Base-by-base conservation (phyloP, 2,113 vertebrate species). In the Callipepla squamata region DNA sequence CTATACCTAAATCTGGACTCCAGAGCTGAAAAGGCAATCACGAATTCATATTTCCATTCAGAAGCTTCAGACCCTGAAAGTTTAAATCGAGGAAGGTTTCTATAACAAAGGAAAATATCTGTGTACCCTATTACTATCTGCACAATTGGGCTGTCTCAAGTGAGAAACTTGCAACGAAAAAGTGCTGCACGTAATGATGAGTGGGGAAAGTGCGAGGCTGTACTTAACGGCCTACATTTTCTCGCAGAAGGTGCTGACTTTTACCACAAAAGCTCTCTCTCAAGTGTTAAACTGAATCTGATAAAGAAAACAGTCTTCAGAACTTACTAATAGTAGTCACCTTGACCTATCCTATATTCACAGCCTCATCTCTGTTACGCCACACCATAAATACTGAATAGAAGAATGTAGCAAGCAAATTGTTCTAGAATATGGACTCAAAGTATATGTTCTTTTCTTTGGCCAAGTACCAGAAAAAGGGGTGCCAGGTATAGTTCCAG, bases 141-240 rank as follows among this genome's bases (percentile, higher is more conserved):
- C 57, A 73, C 4, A 77, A 11, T 23, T 85, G 28, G 69, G 5
- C 26, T 79, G 40, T 92, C 32, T 42, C 15, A 30, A 66, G 3
- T 53, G 53, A 83, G 45, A 94, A 80, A 90, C 70, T 77, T 58
- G 72, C 8, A 87, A 85, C 45, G 17, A 65, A 59, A 92, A 89
- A 93, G 81, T 82, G 30, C 48, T 70, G 22, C 34, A 25, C 28
- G 62, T 93, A 91, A 89, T 25, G 45, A 93, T 58, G 32, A 96
- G 75, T 36, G 42, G 21, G 38, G 74, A 88, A 89, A 96, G 85
- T n/a, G 75, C 4, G 20, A 67, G 75, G 13, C 55, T 73, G 51
- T 9, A 82, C 26, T 32, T 53, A 87, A 18, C 90, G 61, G 77
- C 85, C 47, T 85, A 38, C 77, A 83, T 93, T 76, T 94, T 78